Evolutionary conservation across 2,113 vertebrate species (phyloP), one percentile per base, ranked within the genome.

Genomic region (Okapia johnstoni): DNA sequence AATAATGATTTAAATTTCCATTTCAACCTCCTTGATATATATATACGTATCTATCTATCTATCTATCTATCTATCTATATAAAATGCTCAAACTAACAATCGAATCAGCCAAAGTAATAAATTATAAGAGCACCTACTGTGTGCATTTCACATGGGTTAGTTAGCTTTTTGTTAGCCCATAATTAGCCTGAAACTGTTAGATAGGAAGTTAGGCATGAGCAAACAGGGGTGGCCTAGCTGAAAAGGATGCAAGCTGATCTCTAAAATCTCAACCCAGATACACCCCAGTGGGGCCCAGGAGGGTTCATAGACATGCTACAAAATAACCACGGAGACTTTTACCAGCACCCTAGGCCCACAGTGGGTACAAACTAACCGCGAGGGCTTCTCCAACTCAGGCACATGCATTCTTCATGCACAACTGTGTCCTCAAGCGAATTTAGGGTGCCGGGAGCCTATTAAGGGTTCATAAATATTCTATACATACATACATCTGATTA

Each of bases 131-230:
- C 9, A 21, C 17, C 15, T 33, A 7, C 46, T 33, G 7, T 52
- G 16, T 30, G 46, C 2, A 6, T 19, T 50, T 80, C 16, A 33
- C 7, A 1, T 79, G 16, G 28, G 46, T 79, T 79, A 30, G 30
- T 50, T 50, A 50, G 36, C 28, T 79, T 50, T 79, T 6, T 30
- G 16, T 50, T 79, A 50, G 76, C 5, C 26, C 46, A 79, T 50
- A 14, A 19, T 79, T 33, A 79, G 16, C 26, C 28, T 79, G 16
- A 50, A 79, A 50, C 28, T 33, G 28, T 70, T 36, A 36, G 63
- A 9, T 36, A 70, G 17, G 63, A 66, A 5, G n/a, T 36, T 36
- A 36, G 9, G 0, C 4, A 36, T 0, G 0, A 66, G 8, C 17
- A 66, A 36, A 8, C 4, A 36, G n/a, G 4, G 19, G 63, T 70